Evolutionary conservation across 2,113 vertebrate species (phyloP).

Genomic region (Campylomormyrus numenius): DNA sequence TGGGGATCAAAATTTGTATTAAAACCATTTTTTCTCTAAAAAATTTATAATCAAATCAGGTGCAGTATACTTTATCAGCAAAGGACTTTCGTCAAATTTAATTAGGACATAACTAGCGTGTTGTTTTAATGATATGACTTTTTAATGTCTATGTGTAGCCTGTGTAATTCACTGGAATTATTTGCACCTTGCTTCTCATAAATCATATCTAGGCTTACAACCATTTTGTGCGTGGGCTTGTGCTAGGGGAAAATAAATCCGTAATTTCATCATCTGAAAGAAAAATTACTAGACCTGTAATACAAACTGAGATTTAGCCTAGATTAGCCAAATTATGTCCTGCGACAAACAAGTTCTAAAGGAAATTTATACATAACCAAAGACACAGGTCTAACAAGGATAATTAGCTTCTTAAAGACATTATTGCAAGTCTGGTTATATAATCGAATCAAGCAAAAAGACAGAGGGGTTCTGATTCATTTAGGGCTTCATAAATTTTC

Average conservation of each 20-base stretch:
- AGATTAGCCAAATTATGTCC: not conserved
- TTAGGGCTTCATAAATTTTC: not conserved
- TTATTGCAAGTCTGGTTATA: not conserved
- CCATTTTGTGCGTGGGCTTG: not conserved
- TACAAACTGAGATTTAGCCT: not conserved
- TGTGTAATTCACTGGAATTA: not conserved
- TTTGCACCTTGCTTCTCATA: not conserved
- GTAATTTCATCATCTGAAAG: not conserved
- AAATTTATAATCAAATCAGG: not conserved
- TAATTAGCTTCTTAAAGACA: not conserved
- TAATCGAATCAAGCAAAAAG: not conserved
- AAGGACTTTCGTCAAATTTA: not conserved
- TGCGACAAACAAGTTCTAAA: not conserved
- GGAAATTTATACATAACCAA: not conserved
- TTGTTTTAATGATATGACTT: not conserved
- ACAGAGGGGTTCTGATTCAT: not conserved
- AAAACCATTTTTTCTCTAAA: no score
- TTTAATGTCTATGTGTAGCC: not conserved
- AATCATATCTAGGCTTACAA: not conserved
- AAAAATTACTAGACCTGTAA: not conserved
- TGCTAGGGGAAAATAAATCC: not conserved
- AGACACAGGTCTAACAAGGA: not conserved
- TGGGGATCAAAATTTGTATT: not conserved
- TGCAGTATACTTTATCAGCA: not conserved
- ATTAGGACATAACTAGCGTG: not conserved